Evolutionary conservation across 2,888 invertebrate species (phyloP), one percentile per base, ranked within the genome.

Genomic region (Gnatocerus cornutus): DNA sequence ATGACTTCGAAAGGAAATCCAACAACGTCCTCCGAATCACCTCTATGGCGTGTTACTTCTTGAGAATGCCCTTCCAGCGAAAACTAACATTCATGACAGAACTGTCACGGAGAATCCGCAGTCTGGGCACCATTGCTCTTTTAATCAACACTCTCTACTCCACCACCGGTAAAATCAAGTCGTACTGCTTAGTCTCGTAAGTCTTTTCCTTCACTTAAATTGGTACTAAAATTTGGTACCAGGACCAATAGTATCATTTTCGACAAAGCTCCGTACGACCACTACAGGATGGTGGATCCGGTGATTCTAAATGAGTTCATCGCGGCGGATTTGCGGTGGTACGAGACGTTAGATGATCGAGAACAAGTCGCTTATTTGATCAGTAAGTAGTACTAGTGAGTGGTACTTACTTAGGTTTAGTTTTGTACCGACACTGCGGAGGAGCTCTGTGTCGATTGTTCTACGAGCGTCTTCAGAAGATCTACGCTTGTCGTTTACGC

Each of bases 201-300:
- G 61, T 61, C 13, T 16, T 9, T 9, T 8, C 9, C 8, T 6
- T 10, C 10, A n/a, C 7, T 53, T 13, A 37, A 13, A 4, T 53
- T 33, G 29, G 33, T 53, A 13, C 33, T 30, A 13, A n/a, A 1
- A 53, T 4, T 21, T 21, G 4, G 1, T 4, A 21, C 21, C 21
- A 33, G 33, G 7, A 53, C 27, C 33, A 33, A 33, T 13, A 29
- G n/a, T 0, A 52, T 64, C 6, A 39, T 43, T n/a, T 62, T 71
- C 8, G 76, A 78, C 9, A 74, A 74, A 50, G 50, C 75, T n/a
- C 8, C 75, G 0, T 16, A 72, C 1, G 80, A 80, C 52, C 77
- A 80, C 37, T 66, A 78, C 61, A 68, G 80, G 41, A 75, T 75
- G 72, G 30, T 79, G 48, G 76, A 76, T 16, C 16, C 55, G 10